Evolutionary conservation across 2,797 vertebrate species (phyloP).

Genomic region (Pantherophis vulpinus): DNA sequence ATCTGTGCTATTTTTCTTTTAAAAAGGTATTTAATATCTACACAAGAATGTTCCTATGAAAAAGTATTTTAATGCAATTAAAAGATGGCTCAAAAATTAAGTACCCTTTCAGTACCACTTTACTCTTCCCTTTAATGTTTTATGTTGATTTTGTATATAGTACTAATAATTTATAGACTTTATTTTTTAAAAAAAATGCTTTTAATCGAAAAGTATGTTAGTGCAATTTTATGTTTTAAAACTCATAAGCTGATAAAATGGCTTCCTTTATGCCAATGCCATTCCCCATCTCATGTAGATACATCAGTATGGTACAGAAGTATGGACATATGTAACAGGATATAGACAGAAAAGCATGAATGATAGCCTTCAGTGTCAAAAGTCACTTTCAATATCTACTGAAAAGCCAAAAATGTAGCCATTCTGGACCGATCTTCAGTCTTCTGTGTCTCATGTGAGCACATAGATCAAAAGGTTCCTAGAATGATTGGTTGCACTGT

Average conservation of each 20-base stretch:
- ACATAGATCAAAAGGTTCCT: not conserved
- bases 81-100: not conserved
- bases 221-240: not conserved
- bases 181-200: not conserved
- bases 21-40: not conserved
- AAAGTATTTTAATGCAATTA: not conserved
- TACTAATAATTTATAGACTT: not conserved
- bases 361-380: not conserved
- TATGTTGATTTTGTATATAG: not conserved
- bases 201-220: not conserved
- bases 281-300: not conserved
- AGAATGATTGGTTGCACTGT: not conserved
- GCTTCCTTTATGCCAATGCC: not conserved
- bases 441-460: not conserved
- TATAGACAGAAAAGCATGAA: not conserved
- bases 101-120: not conserved
- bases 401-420: not conserved
- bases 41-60: not conserved
- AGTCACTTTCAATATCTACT: not conserved
- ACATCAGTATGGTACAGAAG: not conserved
- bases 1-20: not conserved
- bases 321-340: not conserved
- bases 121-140: not conserved
- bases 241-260: not conserved
- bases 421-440: not conserved